Evolutionary conservation across 2,888 invertebrate genomes (phyloP).

Genomic region (Nymphalis urticae): DNA sequence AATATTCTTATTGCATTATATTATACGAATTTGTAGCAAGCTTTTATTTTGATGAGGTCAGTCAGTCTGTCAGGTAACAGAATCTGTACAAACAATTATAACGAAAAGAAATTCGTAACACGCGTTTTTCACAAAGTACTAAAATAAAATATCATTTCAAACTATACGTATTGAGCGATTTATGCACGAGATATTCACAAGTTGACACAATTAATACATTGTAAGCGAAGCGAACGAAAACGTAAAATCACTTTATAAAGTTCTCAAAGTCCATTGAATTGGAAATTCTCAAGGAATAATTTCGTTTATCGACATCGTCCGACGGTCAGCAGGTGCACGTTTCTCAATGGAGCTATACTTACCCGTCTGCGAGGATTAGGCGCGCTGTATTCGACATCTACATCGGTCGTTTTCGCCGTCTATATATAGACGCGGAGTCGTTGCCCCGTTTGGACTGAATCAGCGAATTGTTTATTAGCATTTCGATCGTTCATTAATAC

Average conservation of each 20-base stretch:
- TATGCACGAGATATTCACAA: background rate
- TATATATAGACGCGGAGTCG: slow-evolving; percentile 29
- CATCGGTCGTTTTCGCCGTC: slow-evolving; percentile 11
- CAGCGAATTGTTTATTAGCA: slow-evolving; percentile 8
- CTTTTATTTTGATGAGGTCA: too few relatives aligned
- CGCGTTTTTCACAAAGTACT: too few relatives aligned
- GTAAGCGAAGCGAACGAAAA: background rate
- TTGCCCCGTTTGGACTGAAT: slow-evolving; percentile 21
- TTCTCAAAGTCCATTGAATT: background rate
- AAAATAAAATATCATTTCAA: too few relatives aligned
- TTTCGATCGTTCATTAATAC: slow-evolving; percentile 12
- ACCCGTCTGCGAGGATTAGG: slow-evolving; percentile 4
- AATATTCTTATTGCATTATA: too few relatives aligned
- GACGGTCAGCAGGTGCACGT: slow-evolving; percentile 12
- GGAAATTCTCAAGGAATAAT: background rate
- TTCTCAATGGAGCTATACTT: slow-evolving; percentile 25
- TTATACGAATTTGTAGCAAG: too few relatives aligned
- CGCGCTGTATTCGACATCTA: slow-evolving; percentile 6
- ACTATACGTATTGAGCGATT: too few relatives aligned
- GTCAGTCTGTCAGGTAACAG: too few relatives aligned
- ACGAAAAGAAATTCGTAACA: too few relatives aligned
- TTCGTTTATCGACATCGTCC: background rate
- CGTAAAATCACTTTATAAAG: background rate
- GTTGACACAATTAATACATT: background rate
- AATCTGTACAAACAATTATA: too few relatives aligned